A percentile compares a stretch with the other conserved stretches of the same genome.
Evolutionary conservation across 1,140 invertebrate genomes (phyloP).

Genomic region (Marisa cornuarietis): DNA sequence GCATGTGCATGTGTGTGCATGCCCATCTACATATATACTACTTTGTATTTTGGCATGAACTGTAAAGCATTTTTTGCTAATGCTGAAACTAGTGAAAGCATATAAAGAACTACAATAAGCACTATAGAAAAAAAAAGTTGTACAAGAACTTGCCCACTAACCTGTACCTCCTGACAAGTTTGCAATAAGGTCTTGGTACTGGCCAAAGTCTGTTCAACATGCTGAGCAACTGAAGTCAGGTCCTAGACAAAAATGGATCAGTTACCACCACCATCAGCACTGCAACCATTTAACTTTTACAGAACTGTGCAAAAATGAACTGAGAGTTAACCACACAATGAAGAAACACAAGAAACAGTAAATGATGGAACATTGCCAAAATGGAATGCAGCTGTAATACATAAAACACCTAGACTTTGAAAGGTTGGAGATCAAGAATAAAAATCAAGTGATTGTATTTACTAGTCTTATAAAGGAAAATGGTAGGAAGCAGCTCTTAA

Average conservation of each 20-base stretch:
- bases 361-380: no score
- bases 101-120: neutral
- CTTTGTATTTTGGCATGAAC: no score
- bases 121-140: neutral
- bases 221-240: neutral
- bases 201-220: neutral
- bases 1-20: no score
- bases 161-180: slow-evolving; percentile 16
- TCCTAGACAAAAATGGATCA: neutral
- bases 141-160: slow-evolving; percentile 1
- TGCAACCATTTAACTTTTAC: no score
- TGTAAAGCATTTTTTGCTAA: no score
- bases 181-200: slow-evolving; percentile 11
- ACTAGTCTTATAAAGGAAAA: neutral
- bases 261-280: neutral
- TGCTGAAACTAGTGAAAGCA: neutral
- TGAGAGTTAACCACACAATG: no score
- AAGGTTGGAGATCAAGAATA: no score
- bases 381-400: no score
- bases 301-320: no score
- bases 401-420: no score
- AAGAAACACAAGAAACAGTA: no score
- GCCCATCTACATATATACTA: no score
- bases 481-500: neutral
- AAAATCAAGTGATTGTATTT: neutral